A percentile compares a stretch with the other conserved stretches of the same genome.
phyloP scores from a whole-genome alignment of 1,140 invertebrate species.

The Ostrea denselamellosa region DNA sequence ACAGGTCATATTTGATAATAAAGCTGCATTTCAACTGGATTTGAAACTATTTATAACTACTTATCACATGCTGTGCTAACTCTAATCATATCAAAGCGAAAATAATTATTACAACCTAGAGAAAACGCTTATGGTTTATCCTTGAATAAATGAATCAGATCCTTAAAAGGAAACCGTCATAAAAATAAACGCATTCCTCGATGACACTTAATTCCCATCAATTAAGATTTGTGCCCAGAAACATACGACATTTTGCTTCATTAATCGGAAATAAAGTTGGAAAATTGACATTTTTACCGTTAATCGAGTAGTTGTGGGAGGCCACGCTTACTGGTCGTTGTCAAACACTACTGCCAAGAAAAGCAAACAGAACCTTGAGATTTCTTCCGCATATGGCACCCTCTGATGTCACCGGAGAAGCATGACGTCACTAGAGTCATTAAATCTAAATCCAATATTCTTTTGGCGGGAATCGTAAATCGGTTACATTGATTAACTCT shows the following conservation, averaged over 20 bases:
- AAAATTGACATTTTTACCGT: slow-evolving; percentile 36
- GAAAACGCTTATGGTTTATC: neutral
- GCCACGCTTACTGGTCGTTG: slow-evolving; percentile 6
- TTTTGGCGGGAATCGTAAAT: neutral
- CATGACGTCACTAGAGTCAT: slow-evolving; percentile 2
- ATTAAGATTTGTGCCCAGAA: slow-evolving; percentile 19
- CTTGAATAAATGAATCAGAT: slow-evolving; percentile 5
- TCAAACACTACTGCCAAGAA: neutral
- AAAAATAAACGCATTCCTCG: neutral
- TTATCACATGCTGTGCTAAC: neutral
- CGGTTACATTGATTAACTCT: slow-evolving; percentile 28
- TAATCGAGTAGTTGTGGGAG: slow-evolving; percentile 21
- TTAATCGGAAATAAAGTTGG: slow-evolving; percentile 33
- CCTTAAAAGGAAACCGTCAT: neutral
- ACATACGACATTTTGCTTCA: slow-evolving; percentile 32
- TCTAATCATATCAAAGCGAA: neutral
- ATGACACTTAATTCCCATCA: slow-evolving; percentile 14
- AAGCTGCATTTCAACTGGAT: too few relatives aligned
- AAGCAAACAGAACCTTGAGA: slow-evolving; percentile 29
- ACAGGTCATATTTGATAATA: too few relatives aligned
- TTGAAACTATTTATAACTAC: too few relatives aligned
- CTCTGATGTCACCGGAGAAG: slow-evolving; percentile 28
- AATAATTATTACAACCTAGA: too few relatives aligned
- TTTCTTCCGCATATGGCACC: slow-evolving; percentile 28
- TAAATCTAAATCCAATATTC: slow-evolving; percentile 36